Conservation (phyloP, 2,113 vertebrate species). For the Sylvietta virens region DNA sequence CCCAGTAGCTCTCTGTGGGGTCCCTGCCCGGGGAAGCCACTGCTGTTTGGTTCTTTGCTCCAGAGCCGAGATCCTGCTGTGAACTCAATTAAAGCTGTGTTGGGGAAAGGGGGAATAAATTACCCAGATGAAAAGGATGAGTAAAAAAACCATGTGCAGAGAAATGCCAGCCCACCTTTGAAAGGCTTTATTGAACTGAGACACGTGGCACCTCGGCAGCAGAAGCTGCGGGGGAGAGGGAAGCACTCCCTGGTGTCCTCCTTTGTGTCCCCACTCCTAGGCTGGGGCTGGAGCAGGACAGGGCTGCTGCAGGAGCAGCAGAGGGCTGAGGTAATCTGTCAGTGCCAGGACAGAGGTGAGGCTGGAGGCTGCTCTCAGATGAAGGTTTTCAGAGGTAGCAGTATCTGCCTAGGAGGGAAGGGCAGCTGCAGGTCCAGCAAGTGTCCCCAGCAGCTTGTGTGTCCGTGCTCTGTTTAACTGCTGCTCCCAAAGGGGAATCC, state of each 20-base stretch:
- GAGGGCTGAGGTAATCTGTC: background rate
- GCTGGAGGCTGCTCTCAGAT: background rate
- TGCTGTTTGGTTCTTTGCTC: background rate
- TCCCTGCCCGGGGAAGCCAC: background rate
- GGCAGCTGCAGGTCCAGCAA: background rate
- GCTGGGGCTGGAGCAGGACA: background rate
- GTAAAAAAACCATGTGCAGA: background rate
- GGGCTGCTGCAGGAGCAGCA: background rate
- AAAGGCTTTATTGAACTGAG: background rate
- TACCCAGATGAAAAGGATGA: slow-evolving; percentile 19
- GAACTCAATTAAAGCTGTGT: slow-evolving; percentile 39
- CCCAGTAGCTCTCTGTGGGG: background rate
- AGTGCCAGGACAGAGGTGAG: background rate
- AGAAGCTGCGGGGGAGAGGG: background rate
- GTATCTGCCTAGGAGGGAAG: background rate
- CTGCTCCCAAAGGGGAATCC: background rate
- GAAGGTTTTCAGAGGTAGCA: background rate
- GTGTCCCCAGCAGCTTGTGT: background rate
- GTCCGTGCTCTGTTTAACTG: background rate
- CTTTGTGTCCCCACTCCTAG: background rate
- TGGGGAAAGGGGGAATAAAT: slow-evolving; percentile 18
- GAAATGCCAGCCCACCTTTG: slow-evolving; percentile 14
- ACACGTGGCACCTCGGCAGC: background rate
- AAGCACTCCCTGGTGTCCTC: background rate
- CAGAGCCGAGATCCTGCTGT: background rate